Evolutionary conservation across 2,797 vertebrate species (phyloP).

Genomic region (Halcyon chelicuti): DNA sequence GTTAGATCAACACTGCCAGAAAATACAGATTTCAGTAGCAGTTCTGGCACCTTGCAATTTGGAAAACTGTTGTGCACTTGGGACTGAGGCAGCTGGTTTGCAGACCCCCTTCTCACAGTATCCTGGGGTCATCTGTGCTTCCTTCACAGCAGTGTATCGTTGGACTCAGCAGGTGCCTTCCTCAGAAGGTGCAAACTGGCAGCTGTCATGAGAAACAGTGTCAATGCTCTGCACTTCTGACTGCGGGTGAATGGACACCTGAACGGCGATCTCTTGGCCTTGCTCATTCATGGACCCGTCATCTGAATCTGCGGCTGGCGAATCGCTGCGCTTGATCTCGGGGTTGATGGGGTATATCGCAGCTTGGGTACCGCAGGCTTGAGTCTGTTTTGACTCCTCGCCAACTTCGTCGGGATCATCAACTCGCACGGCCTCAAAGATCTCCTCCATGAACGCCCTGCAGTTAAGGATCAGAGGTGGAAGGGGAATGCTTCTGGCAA

Average conservation of each 20-base stretch:
- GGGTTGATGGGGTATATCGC: conserved; percentile 71
- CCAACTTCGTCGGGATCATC: conserved; percentile 71
- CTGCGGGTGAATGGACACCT: conserved; percentile 84
- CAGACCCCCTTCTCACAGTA: background rate
- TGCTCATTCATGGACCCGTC: conserved; percentile 77
- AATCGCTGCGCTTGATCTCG: conserved; percentile 75
- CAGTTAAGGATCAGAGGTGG: conserved; percentile 93
- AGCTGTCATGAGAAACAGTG: conserved; percentile 79
- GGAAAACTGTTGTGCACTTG: conserved; percentile 23
- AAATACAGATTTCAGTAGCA: conserved; percentile 2
- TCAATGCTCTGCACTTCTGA: conserved; percentile 77
- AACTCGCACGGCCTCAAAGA: conserved; percentile 76
- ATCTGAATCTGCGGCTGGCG: conserved; percentile 75
- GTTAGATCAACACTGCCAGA: conserved; percentile 3
- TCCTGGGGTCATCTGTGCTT: background rate
- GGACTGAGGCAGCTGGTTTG: conserved; percentile 8
- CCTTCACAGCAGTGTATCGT: rapidly evolving
- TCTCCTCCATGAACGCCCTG: conserved; percentile 82
- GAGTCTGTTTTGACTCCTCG: conserved; percentile 65
- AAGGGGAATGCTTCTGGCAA: conserved; percentile 91
- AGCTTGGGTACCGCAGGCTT: conserved; percentile 66
- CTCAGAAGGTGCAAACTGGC: conserved; percentile 70
- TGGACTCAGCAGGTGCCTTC: conserved; percentile 57
- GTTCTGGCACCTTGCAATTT: conserved; percentile 51
- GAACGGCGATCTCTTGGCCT: conserved; percentile 82